These are phyloP conservation scores for Ophiodon elongatus DNA, from an alignment of 2,113 vertebrate genomes.

Conservation along the genomic window DNA sequence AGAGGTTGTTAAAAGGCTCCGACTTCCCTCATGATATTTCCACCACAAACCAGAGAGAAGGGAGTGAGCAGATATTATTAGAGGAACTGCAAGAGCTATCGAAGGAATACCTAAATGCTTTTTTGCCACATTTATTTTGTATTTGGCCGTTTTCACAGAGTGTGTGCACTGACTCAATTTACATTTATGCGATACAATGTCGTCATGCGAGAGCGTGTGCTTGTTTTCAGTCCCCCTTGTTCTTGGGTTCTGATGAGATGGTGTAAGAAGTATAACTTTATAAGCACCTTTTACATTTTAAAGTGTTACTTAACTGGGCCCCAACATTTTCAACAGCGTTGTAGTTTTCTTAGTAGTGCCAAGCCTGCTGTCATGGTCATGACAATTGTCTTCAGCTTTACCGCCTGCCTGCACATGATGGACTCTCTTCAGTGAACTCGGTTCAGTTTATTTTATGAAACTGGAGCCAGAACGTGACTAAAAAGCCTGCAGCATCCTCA, in stretches of 20 bases:
- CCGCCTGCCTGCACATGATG: slow-evolving; percentile 22
- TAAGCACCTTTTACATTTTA: slow-evolving; percentile 37
- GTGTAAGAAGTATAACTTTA: slow-evolving; percentile 18
- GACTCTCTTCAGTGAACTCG: slow-evolving; percentile 1
- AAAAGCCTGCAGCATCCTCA: slow-evolving; percentile 32
- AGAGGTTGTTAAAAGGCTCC: slow-evolving; percentile 23
- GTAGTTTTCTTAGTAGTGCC: slow-evolving; percentile 49
- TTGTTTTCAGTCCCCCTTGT: slow-evolving; percentile 58
- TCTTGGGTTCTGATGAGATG: slow-evolving; percentile 32
- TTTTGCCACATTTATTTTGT: slow-evolving; percentile 52
- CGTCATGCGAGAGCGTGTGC: slow-evolving; percentile 40
- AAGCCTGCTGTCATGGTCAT: slow-evolving; percentile 80
- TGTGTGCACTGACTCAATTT: slow-evolving; percentile 5
- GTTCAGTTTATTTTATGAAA: slow-evolving; percentile 28
- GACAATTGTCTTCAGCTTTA: slow-evolving; percentile 31
- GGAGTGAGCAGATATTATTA: neutral
- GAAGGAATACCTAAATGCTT: slow-evolving; percentile 66
- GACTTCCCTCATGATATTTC: neutral
- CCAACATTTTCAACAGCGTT: slow-evolving; percentile 33
- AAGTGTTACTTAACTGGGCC: slow-evolving; percentile 47
- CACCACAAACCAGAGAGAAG: slow-evolving; percentile 27
- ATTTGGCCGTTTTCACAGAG: slow-evolving; percentile 47
- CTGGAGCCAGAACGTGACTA: neutral
- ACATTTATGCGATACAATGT: slow-evolving; percentile 27
- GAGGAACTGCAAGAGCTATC: slow-evolving; percentile 27